Percentiles rank a stretch among this genome's conserved stretches.
Evolutionary conservation across 2,113 vertebrate species (phyloP).

Genomic region (Dasyornis broadbenti): DNA sequence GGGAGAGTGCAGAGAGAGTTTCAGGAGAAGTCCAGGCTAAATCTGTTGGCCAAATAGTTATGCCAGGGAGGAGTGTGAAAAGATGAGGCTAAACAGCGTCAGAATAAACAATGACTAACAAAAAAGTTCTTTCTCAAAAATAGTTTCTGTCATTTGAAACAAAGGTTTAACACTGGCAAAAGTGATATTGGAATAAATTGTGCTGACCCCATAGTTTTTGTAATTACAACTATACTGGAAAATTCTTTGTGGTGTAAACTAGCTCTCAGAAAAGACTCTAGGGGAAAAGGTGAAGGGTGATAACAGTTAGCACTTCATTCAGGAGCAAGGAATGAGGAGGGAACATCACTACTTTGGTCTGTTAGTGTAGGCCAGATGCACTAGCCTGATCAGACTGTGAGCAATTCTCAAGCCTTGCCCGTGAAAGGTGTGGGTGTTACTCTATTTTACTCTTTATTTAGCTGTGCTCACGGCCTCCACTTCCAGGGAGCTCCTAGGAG

Average conservation of each 20-base stretch:
- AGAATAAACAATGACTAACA: background rate
- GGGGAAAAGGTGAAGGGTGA: background rate
- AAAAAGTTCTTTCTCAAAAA: slow-evolving; percentile 5
- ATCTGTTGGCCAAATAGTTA: slow-evolving; percentile 4
- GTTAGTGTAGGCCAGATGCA: background rate
- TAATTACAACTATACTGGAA: slow-evolving; percentile 3
- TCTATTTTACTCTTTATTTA: background rate
- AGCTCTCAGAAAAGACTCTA: background rate
- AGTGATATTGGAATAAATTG: background rate
- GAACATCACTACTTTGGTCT: background rate
- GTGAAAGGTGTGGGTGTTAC: background rate
- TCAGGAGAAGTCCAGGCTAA: background rate
- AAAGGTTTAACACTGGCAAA: slow-evolving; percentile 39
- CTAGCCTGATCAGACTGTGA: background rate
- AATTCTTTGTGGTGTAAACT: slow-evolving; percentile 3
- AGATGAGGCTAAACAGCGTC: background rate
- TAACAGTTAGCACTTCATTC: background rate
- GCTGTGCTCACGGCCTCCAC: background rate
- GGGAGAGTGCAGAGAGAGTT: background rate
- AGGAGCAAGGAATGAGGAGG: background rate
- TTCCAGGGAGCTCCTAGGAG: background rate
- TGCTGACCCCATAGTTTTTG: background rate
- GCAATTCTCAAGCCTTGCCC: background rate
- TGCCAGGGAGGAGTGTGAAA: background rate
- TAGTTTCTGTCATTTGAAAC: background rate